phyloP scores from a whole-genome alignment of 2,888 invertebrate genomes.

The Calliscelio sp. region DNA sequence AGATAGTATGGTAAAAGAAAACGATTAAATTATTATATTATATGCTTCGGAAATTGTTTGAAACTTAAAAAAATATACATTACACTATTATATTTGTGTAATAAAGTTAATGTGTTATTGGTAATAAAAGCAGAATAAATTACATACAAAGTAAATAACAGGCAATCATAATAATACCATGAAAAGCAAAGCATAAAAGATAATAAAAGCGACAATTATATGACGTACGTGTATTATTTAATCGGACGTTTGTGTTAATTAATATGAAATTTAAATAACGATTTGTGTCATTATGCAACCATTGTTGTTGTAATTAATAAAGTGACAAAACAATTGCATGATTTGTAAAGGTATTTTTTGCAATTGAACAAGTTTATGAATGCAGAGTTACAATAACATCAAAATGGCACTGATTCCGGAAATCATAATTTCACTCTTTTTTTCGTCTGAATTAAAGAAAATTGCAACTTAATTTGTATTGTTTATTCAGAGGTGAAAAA shows the following conservation, averaged over 20 bases:
- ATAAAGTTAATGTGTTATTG: background rate
- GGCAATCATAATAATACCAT: background rate
- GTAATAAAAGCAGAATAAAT: background rate
- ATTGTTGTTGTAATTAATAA: slow-evolving; percentile 27
- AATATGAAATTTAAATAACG: slow-evolving; percentile 4
- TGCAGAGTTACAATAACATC: background rate
- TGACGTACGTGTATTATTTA: background rate
- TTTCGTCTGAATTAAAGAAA: too few species aligned
- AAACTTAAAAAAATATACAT: background rate
- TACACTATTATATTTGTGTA: too few species aligned
- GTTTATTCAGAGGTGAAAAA: background rate
- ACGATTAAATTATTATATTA: too few species aligned
- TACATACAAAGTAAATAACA: background rate
- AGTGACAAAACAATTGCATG: background rate
- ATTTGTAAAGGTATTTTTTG: slow-evolving; percentile 5
- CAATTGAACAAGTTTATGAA: background rate
- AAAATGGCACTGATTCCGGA: too few species aligned
- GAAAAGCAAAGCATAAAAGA: background rate
- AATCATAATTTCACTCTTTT: too few species aligned
- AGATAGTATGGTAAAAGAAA: too few species aligned
- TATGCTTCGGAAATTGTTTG: slow-evolving; percentile 18
- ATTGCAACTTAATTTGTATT: too few species aligned
- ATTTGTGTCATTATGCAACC: slow-evolving; percentile 2
- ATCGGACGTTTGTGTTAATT: slow-evolving; percentile 10
- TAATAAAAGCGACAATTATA: background rate